These are phyloP conservation scores for Malaclemys terrapin DNA, from an alignment of 2,113 vertebrate genomes.

Conservation along the genomic window DNA sequence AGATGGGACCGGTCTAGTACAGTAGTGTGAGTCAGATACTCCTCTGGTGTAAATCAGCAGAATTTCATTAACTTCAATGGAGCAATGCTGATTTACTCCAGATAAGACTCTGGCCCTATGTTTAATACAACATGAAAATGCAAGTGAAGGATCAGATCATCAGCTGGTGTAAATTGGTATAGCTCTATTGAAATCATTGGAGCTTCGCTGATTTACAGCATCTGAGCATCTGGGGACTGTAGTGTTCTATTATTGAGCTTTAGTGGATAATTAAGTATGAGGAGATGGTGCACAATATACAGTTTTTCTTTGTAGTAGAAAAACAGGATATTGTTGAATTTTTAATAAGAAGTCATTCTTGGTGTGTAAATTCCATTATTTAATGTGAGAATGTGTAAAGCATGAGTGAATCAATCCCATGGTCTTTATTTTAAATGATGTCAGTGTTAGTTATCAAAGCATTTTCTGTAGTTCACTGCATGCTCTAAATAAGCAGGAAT, in stretches of 20 bases:
- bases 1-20: neutral
- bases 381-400: slow-evolving; percentile 7
- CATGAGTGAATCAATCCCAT: slow-evolving; percentile 19
- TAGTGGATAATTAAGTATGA: slow-evolving; percentile 26
- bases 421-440: slow-evolving; percentile 37
- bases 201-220: slow-evolving; percentile 50
- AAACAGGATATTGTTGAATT: slow-evolving; percentile 32
- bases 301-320: neutral
- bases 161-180: neutral
- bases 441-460: slow-evolving; percentile 5
- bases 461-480: slow-evolving; percentile 7
- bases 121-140: neutral
- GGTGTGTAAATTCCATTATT: slow-evolving; percentile 48
- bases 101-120: neutral
- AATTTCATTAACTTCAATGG: neutral
- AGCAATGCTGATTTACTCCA: neutral
- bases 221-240: neutral
- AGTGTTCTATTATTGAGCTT: slow-evolving; percentile 46
- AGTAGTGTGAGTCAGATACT: neutral
- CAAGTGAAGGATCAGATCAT: neutral
- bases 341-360: slow-evolving; percentile 36
- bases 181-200: neutral
- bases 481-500: neutral
- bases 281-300: neutral
- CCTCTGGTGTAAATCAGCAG: neutral